These are phyloP conservation scores for Drosophila cognata DNA, from an alignment of 2,888 invertebrate genomes.

Conservation along the genomic window DNA sequence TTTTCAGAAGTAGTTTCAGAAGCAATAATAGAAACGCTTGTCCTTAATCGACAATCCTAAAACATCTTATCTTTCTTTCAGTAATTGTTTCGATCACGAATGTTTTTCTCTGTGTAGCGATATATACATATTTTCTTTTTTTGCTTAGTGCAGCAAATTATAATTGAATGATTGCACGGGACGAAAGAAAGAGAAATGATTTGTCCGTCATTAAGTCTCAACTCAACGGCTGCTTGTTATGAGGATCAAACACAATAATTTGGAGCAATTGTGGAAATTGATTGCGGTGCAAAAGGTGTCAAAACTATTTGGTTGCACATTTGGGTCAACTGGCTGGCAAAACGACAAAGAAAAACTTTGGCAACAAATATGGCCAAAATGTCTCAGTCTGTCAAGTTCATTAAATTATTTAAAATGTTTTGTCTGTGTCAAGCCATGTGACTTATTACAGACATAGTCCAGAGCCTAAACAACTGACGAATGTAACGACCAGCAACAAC, in stretches of 20 bases:
- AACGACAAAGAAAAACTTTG: slow-evolving; percentile 17
- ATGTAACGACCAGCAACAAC: slow-evolving; percentile 56
- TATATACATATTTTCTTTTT: background rate
- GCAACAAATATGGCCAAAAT: slow-evolving; percentile 46
- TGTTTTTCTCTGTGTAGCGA: slow-evolving; percentile 1
- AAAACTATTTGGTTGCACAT: slow-evolving; percentile 60
- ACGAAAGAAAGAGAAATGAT: slow-evolving; percentile 49
- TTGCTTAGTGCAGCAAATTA: slow-evolving; percentile 59
- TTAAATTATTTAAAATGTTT: slow-evolving; percentile 75
- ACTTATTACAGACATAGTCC: slow-evolving; percentile 74
- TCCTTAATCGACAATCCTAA: background rate
- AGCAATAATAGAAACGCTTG: background rate
- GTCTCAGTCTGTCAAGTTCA: slow-evolving; percentile 66
- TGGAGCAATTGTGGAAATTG: slow-evolving; percentile 53
- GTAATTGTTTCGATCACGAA: background rate
- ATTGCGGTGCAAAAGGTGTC: slow-evolving; percentile 67
- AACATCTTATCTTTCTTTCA: background rate
- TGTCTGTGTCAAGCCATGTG: slow-evolving; percentile 70
- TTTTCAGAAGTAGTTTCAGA: background rate
- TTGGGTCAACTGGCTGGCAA: slow-evolving; percentile 25
- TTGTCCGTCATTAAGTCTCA: slow-evolving; percentile 72
- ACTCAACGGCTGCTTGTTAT: slow-evolving; percentile 47
- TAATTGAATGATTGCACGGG: slow-evolving; percentile 79
- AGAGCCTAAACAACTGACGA: slow-evolving; percentile 69
- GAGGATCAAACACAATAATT: slow-evolving; percentile 36